These are phyloP conservation scores for Champsocephalus esox DNA, from an alignment of 2,797 vertebrate genomes.

Conservation along the genomic window DNA sequence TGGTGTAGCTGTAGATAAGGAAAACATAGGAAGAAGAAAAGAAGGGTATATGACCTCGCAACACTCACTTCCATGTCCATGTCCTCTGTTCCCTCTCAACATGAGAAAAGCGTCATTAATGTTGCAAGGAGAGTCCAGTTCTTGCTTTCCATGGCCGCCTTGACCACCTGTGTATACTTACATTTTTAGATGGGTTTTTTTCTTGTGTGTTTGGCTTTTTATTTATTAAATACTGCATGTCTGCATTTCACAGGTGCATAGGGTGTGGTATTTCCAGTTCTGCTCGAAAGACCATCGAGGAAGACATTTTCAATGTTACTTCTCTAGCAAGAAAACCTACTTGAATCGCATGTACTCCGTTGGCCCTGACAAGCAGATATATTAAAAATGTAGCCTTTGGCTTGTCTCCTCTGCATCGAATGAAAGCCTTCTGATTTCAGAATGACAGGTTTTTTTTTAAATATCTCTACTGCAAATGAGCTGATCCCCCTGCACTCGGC, in stretches of 20 bases:
- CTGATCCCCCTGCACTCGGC: slow-evolving; percentile 31
- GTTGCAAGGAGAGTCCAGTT: neutral
- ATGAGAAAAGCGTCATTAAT: slow-evolving; percentile 15
- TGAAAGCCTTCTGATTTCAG: slow-evolving; percentile 52
- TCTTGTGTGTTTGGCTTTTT: neutral
- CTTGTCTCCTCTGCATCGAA: slow-evolving; percentile 45
- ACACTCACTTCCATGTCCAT: slow-evolving; percentile 9
- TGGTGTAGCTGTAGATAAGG: neutral
- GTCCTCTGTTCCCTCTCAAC: neutral
- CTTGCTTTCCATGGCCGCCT: neutral
- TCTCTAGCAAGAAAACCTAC: slow-evolving; percentile 21
- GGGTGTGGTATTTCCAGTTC: too few species aligned
- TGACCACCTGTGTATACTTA: neutral
- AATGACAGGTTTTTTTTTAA: slow-evolving; percentile 48
- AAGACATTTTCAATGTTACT: slow-evolving; percentile 26
- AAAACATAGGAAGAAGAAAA: neutral
- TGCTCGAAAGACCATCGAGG: slow-evolving; percentile 21
- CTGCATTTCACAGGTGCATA: neutral
- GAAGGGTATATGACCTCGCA: neutral
- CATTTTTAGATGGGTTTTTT: neutral
- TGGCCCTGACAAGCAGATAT: slow-evolving; percentile 44
- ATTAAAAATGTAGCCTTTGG: slow-evolving; percentile 59
- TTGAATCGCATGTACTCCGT: slow-evolving; percentile 32
- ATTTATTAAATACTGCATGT: neutral
- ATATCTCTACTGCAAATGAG: slow-evolving; percentile 62